Evolutionary conservation across 1,140 invertebrate species (phyloP), one percentile per base, ranked within the genome.

Genomic region (Apis florea): DNA sequence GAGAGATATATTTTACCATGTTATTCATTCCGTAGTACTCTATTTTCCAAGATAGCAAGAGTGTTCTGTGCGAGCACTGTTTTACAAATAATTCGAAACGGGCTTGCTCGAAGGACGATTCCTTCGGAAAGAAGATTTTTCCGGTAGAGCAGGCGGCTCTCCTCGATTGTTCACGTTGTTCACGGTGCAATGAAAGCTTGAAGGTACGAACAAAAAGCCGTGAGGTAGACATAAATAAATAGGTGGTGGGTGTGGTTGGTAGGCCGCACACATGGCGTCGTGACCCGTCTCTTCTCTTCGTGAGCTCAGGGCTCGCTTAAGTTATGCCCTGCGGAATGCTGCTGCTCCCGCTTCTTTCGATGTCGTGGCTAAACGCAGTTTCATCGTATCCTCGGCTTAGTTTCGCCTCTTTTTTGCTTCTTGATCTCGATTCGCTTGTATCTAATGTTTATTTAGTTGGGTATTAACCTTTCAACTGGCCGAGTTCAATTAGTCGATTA

Each of bases 221-320:
- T 85, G 83, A 88, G 87, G 76, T 87, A 85, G 86, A 88, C 86
- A 88, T 88, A 88, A 88, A 88, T 87, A 87, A 87, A 88, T 88
- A 85, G 86, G 67, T 77, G 77, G 86, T 88, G 80, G 86, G 86
- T 88, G 87, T 88, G 86, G 87, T 88, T 83, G 87, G 86, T 85
- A 82, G 86, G 87, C 87, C 87, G 87, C 87, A 89, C 87, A 89
- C 87, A 88, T 89, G 87, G 87, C 87, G 84, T 89, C 87, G 87
- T 89, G 87, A 89, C 87, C 87, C 87, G 87, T 88, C 87, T 88
- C 83, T 61, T 81, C 82, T 85, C 83, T 75, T 83, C 87, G 87
- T 86, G 85, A 85, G 87, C 84, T 68, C 87, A 77, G 79, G 69
- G 78, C 82, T 79, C 78, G 87, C 76, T 88, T 76, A 81, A 88